Evolutionary conservation across 2,888 invertebrate genomes (phyloP), one percentile per base, ranked within the genome.

Genomic region (Aleiodes leptofemur): DNA sequence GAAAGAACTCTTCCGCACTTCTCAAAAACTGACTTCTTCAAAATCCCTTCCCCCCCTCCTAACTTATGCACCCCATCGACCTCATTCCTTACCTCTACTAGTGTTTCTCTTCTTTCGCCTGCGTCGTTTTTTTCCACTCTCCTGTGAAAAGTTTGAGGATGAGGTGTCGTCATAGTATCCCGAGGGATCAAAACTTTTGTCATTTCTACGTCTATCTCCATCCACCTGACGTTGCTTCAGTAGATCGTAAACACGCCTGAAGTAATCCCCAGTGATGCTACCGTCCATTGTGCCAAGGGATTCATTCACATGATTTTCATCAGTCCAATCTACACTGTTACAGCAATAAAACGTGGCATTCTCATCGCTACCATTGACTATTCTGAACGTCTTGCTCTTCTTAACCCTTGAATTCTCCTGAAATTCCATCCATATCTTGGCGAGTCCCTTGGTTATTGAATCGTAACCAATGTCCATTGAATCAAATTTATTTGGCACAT

Each of bases 201-300:
- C 78, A 13, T 81, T 74, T 1, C 48, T 78, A n/a, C 80, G 82
- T 56, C 78, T 79, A 11, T 79, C 79, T 56, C 82, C 81, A 14
- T 81, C 78, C 4, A 31, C 68, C 53, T 84, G 84, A 34, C 86
- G 81, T 64, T 80, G 83, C 76, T 86, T 87, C 79, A 89, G 76
- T 57, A 87, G 80, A 69, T 87, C 86, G 78, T 89, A 88, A 77
- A 89, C 88, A 61, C 88, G 81, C 50, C 80, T 83, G 77, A 89
- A 88, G 76, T 89, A 88, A 81, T 89, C 87, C 74, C 78, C 85
- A 1, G 85, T 82, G 16, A 85, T 84, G 72, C 87, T 85, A 72
- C 86, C 84, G 76, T 85, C n/a, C 9, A 13, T 50, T 61, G 43
- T 76, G 76, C 71, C 11, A 11, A 34, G 9, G 9, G 13, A 23